Evolutionary conservation across 2,113 vertebrate species (phyloP), one percentile per base, ranked within the genome.

Genomic region (Amphiprion ocellaris): DNA sequence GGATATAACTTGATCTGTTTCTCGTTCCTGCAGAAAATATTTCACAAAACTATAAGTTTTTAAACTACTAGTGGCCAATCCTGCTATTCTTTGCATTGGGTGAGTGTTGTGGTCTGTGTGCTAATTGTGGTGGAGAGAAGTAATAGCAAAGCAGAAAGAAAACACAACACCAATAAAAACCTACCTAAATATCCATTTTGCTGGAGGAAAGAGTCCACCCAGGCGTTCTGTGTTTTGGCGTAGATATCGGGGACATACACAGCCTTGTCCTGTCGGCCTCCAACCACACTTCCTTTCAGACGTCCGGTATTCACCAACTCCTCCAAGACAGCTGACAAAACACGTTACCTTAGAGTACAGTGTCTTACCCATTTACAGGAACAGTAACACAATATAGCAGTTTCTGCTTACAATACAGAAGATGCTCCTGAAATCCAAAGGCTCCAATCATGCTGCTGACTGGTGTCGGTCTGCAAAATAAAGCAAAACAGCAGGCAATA

Each of bases 211-310:
- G 97, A 96, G 89, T 99, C 97, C 54, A 99, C 96, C 98, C 98
- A 99, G 77, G 94, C 79, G 79, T 95, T 99, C 88, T 99, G 98
- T 0, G 98, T 97, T 93, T 80, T 97, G 89, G 97, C 91, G 75
- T 99, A 99, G 85, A 99, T 98, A 67, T 99, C 97, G 44, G 98
- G 98, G 82, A 99, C 82, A 86, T 98, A 99, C 44, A 98, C 93
- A 0, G 98, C 96, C 81, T 97, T 98, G 91, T 99, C 97, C 87
- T 97, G 97, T 54, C 97, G 94, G 24, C 98, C 97, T 64, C 98
- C 98, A 58, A 98, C 94, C 77, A 99, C 95, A 0, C 95, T 93
- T 79, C 98, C 98, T 89, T 95, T 95, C 0, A 99, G 93, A n/a
- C 97, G 97, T 8, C 97, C 97, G 5, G 80, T 81, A 4, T 94